Percentiles rank a stretch among this genome's conserved stretches.
Conservation (phyloP, 2,888 invertebrate species). For the Melolontha melolontha region DNA sequence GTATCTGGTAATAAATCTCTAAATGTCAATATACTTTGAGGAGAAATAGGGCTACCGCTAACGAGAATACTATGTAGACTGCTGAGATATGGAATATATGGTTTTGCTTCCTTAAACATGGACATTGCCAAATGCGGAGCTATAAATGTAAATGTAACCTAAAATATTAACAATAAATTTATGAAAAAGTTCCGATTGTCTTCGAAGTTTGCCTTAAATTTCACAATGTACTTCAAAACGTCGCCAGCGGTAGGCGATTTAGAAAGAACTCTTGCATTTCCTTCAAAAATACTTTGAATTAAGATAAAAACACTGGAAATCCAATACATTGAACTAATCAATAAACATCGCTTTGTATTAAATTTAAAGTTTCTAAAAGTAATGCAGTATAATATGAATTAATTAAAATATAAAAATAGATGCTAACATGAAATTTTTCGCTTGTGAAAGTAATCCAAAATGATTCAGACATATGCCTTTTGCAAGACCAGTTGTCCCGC, state of each 20-base stretch:
- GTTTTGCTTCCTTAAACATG: conserved; percentile 56
- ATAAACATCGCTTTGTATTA: conserved; percentile 33
- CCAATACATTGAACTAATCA: conserved; percentile 59
- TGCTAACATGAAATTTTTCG: conserved; percentile 6
- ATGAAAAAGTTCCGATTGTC: background rate
- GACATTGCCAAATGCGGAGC: conserved; percentile 55
- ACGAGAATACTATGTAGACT: conserved; percentile 44
- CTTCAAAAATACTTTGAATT: conserved; percentile 49
- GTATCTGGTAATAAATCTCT: conserved; percentile 59
- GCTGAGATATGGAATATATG: conserved; percentile 58
- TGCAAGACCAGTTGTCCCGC: conserved; percentile 53
- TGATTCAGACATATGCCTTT: conserved; percentile 53
- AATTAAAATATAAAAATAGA: too few relatives aligned
- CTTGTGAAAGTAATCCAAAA: conserved; percentile 41
- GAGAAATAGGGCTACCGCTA: background rate
- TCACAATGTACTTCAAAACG: conserved; percentile 55
- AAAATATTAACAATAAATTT: conserved; percentile 27
- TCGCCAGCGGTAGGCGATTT: conserved; percentile 50
- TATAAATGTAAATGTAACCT: conserved; percentile 54
- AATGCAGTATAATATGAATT: background rate
- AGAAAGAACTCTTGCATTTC: conserved; percentile 54
- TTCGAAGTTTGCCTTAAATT: conserved; percentile 54
- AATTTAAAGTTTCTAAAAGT: conserved; percentile 47
- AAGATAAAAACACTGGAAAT: conserved; percentile 55
- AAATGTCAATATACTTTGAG: conserved; percentile 45